A percentile compares a stretch with the other conserved stretches of the same genome.
Conservation (phyloP, 2,113 vertebrate species). For the Oncorhynchus kisutch region DNA sequence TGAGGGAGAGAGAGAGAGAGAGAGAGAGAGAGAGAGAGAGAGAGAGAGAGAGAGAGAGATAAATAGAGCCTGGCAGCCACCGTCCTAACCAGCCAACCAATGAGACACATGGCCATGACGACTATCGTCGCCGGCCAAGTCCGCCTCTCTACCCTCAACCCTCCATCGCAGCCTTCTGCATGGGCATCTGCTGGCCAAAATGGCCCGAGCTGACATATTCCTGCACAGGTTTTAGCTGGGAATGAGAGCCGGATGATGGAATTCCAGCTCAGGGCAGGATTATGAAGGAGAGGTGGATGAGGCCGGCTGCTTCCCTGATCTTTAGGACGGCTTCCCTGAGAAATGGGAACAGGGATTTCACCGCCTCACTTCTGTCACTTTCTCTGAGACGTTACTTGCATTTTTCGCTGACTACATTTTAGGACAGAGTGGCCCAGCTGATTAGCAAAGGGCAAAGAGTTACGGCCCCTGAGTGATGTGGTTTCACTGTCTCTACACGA, state of each 20-base stretch:
- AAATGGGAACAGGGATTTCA: constrained; percentile 56
- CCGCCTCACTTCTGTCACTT: constrained; percentile 6
- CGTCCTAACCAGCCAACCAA: constrained; percentile 43
- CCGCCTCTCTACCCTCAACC: constrained; percentile 36
- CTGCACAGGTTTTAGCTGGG: constrained; percentile 47
- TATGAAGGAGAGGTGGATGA: constrained; percentile 51
- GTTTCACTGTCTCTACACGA: constrained; percentile 47
- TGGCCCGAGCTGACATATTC: constrained; percentile 53
- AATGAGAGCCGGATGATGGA: constrained; percentile 62
- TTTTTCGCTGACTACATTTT: constrained; percentile 49
- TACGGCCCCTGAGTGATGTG: constrained; percentile 31
- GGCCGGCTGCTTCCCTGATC: constrained; percentile 41
- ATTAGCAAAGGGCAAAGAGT: constrained; percentile 46
- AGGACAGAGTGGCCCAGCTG: constrained; percentile 38
- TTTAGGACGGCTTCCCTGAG: constrained; percentile 28
- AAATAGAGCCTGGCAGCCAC: constrained; percentile 52
- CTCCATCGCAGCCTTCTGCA: constrained; percentile 33
- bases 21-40: not conserved
- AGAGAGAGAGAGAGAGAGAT: not conserved
- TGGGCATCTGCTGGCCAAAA: constrained; percentile 51
- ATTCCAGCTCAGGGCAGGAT: constrained; percentile 60
- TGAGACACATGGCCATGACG: constrained; percentile 53
- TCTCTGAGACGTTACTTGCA: constrained; percentile 23
- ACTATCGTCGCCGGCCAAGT: constrained; percentile 54
- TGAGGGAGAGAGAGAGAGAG: not conserved